Evolutionary conservation across 64 coral and sea anemone species (phyloP), one percentile per base, ranked within the genome.

Genomic region (Montipora cactus): DNA sequence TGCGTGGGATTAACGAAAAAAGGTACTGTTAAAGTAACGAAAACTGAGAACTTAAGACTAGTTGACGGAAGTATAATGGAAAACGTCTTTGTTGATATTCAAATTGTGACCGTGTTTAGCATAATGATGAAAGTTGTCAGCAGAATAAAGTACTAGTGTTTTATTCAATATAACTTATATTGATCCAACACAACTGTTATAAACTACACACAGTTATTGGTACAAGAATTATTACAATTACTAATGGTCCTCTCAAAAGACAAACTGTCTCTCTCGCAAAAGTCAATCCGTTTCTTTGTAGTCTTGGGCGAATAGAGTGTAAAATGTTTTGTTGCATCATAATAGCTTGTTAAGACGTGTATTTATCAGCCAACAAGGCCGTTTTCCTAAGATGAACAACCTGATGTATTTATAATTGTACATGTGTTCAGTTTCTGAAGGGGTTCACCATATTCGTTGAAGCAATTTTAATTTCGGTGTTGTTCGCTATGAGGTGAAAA

Each of bases 71-170:
- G 19, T 72, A 49, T 7, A 86, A 59, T 71, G 66, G 19, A 82
- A 80, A 12, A 44, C 4, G 5, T 2, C 5, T 64, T 67, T 15
- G 6, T 49, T 51, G n/a, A 19, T 22, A 50, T 86, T 49, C 47
- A 86, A 86, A 71, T 49, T 86, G 81, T 84, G 12, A 9, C 5
- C 19, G 4, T 71, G 5, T 50, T 72, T 71, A 16, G 45, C 81
- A n/a, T 68, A 72, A 49, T 72, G 25, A 81, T 45, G 55, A 8
- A 23, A 67, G 7, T n/a, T 86, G 64, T 25, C n/a, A 9, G 18
- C 18, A 2, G 50, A 86, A 46, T 86, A 37, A 37, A 37, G 37
- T 37, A 37, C 37, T 86, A 46, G 64, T 86, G 82, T 72, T 86
- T 71, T 86, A 86, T 11, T 44, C 22, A 57, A 46, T 59, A 69